Evolutionary conservation across 2,888 invertebrate genomes (phyloP), one percentile per base, ranked within the genome.

Genomic region (Eupithecia abbreviata): DNA sequence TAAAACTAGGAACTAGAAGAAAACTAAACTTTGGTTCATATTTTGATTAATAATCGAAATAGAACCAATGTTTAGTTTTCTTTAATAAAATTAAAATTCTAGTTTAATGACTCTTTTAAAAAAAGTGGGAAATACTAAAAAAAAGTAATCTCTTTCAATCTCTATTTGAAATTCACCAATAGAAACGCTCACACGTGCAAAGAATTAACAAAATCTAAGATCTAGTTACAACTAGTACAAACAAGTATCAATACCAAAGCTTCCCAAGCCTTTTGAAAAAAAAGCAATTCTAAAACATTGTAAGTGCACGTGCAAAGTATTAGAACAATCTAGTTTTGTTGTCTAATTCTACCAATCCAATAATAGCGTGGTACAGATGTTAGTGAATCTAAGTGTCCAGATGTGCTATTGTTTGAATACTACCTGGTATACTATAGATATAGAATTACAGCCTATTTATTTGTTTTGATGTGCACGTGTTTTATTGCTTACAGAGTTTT

Each of bases 291-390:
- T 10, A 68, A 69, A 69, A 43, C n/a, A 12, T n/a, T 62, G 62
- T 4, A 58, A 45, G 10, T 30, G 69, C 71, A 71, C 71, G 58
- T 71, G 55, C 43, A 49, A 73, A 41, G 66, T 49, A 66, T 66
- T 66, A 66, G 71, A 77, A 71, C 62, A 69, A 65, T 69, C 45
- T 10, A 45, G 45, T 49, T 47, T 69, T 47, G 18, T 69, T 69
- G 65, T 74, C 43, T 66, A 42, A 70, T 74, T 72, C 55, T 51
- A 65, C 70, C 74, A 72, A 74, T 74, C 68, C 65, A 70, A 65
- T 55, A 74, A 47, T 74, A 62, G 72, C 68, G 74, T 77, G 58
- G 77, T 77, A 69, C 77, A 77, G 74, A 74, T 77, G 77, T 77
- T 65, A 74, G 65, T 72, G 67, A 43, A 77, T 77, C 69, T 74